These are phyloP conservation scores for Microcebus tavaratra DNA, from an alignment of 2,113 vertebrate species.

Conservation along the genomic window DNA sequence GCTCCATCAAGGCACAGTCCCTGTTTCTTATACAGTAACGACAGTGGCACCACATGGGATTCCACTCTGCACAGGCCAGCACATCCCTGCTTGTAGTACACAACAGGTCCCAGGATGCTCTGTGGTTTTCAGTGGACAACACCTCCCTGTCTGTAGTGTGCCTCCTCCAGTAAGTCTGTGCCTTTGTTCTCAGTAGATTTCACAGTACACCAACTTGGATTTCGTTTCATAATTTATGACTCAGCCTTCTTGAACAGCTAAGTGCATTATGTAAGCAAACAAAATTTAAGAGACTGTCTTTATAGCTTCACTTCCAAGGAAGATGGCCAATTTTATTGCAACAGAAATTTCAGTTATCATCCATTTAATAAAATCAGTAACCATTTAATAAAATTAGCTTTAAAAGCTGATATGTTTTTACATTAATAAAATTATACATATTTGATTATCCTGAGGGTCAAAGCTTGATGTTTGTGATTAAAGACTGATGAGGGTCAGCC, in stretches of 20 bases:
- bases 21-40: conserved; percentile 96
- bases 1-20: conserved; percentile 95
- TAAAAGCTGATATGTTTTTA: conserved; percentile 27
- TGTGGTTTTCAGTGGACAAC: conserved; percentile 97
- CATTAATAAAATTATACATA: neutral
- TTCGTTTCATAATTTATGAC: neutral
- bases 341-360: neutral
- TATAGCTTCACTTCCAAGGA: neutral
- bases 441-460: conserved; percentile 31
- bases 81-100: conserved; percentile 94
- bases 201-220: neutral
- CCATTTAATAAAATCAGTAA: neutral
- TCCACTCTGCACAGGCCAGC: conserved; percentile 95
- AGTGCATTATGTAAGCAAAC: neutral
- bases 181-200: neutral
- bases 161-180: conserved; percentile 89
- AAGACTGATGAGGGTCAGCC: neutral
- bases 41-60: conserved; percentile 95
- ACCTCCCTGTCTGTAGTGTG: conserved; percentile 96
- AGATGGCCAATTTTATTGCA: conserved; percentile 9
- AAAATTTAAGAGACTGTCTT: neutral
- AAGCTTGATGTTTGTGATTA: neutral
- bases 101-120: conserved; percentile 96
- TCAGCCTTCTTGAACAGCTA: neutral
- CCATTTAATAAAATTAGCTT: conserved; percentile 27